Evolutionary conservation across 2,888 invertebrate genomes (phyloP), one percentile per base, ranked within the genome.

Genomic region (Phengaris arion): DNA sequence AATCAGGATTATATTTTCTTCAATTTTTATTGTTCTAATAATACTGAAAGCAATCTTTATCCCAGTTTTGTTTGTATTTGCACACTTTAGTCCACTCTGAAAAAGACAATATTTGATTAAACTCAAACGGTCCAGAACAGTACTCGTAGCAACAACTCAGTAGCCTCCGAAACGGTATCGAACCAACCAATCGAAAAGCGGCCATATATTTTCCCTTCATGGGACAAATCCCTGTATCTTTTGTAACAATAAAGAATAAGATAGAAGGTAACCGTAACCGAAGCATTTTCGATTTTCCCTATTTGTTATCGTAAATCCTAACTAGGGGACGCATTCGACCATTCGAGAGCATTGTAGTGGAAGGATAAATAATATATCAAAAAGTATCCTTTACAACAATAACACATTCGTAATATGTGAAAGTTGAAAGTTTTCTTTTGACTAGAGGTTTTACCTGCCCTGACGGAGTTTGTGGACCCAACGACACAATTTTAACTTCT

Each of bases 111-210:
- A 57, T 48, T 70, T 45, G 57, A 68, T 57, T 59, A 75, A 59
- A 57, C 15, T 59, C 35, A 35, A 75, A 70, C 70, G 75, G 75
- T 51, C 48, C 70, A 70, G 57, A 75, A 57, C 15, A 70, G 22
- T n/a, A n/a, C n/a, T n/a, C n/a, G n/a, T 22, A 22, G 22, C 22
- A 22, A 22, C 22, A 75, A 70, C 15, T 45, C 35, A 69, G 13
- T 75, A 22, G n/a, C 68, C 68, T n/a, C 51, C 51, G 79, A 76
- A 75, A 76, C 76, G 74, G 78, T 79, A 83, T 82, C 82, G 81
- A 83, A 79, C 81, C 82, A 81, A 80, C 78, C 78, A 82, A 80
- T 82, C 79, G 82, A 82, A 80, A 83, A 83, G 81, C 76, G 77
- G 77, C 79, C 35, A 54, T 77, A 77, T 77, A 78, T 78, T 78